phyloP scores from a whole-genome alignment of 2,888 invertebrate genomes.

The Geophilus truncorum region DNA sequence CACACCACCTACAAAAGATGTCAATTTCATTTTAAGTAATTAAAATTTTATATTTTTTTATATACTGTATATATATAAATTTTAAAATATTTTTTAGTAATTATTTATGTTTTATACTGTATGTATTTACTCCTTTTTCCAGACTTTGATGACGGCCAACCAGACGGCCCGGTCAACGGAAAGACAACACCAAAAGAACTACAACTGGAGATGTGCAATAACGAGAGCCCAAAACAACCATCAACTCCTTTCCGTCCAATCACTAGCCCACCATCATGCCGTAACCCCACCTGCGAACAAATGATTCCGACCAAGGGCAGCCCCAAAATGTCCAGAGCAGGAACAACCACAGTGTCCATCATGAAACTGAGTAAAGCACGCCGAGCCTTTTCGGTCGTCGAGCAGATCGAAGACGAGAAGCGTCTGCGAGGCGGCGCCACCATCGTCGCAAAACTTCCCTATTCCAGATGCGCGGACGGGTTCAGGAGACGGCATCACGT shows the following conservation, averaged over 20 bases:
- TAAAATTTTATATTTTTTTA: too few species aligned
- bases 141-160: background rate
- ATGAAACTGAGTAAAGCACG: background rate
- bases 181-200: background rate
- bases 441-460: background rate
- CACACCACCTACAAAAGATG: background rate
- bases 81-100: too few species aligned
- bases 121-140: too few species aligned
- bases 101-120: too few species aligned
- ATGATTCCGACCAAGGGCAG: background rate
- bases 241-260: conserved; percentile 7
- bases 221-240: background rate
- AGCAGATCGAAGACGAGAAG: background rate
- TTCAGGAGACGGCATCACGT: too few species aligned
- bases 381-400: background rate
- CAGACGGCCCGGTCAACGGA: background rate
- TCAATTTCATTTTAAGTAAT: background rate
- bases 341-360: background rate
- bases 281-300: background rate
- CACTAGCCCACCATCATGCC: background rate
- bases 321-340: background rate
- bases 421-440: background rate
- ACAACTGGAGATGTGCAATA: background rate
- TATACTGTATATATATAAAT: too few species aligned
- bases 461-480: background rate